These are phyloP conservation scores for Chlamydotis undulata DNA, from an alignment of 2,113 vertebrate genomes.

Conservation along the genomic window DNA sequence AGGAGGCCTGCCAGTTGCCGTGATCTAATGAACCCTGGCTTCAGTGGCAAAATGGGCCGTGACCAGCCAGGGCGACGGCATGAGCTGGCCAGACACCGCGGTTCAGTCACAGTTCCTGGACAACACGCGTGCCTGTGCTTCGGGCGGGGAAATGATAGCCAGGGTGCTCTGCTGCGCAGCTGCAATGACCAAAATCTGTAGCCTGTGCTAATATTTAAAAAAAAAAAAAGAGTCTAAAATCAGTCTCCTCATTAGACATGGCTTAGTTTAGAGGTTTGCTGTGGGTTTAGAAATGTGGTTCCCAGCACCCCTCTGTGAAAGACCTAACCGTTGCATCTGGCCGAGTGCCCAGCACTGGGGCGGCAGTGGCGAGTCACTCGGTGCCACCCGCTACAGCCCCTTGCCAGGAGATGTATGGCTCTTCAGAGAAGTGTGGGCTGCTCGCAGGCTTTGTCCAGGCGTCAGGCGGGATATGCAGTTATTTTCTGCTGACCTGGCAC, in stretches of 20 bases:
- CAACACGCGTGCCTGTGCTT: accelerated
- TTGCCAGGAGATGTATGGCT: accelerated
- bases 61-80: too few species aligned
- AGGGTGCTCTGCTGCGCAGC: not conserved
- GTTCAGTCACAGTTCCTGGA: not conserved
- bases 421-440: accelerated
- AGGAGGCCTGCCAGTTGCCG: not conserved
- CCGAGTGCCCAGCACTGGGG: not conserved
- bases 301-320: not conserved
- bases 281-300: not conserved
- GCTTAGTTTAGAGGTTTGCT: not conserved
- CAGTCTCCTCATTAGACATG: not conserved
- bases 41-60: not conserved
- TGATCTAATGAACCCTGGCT: too few species aligned
- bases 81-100: accelerated
- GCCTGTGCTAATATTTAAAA: not conserved
- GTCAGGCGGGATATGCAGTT: not conserved
- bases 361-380: too few species aligned
- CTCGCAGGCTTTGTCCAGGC: not conserved
- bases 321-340: not conserved
- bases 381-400: not conserved
- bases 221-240: not conserved
- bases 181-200: not conserved
- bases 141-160: not conserved
- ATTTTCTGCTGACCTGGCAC: not conserved